Conservation (phyloP, 2,797 vertebrate genomes). For the Hyperoplus lanceolatus region DNA sequence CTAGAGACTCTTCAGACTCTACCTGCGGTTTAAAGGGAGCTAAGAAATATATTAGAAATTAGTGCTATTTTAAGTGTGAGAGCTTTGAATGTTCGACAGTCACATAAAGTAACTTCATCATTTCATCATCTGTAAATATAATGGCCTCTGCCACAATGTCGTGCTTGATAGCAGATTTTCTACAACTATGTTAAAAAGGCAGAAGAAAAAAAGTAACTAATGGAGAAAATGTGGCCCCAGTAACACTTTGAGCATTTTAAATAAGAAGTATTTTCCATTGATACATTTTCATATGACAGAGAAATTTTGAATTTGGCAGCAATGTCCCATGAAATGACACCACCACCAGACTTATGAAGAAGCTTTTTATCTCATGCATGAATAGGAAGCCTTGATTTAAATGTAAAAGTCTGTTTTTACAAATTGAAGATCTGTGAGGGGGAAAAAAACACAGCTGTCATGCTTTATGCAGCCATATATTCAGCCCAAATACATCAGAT, state of each 20-base stretch:
- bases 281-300: constrained; percentile 23
- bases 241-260: constrained; percentile 5
- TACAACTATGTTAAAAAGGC: constrained; percentile 4
- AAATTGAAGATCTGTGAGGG: constrained; percentile 30
- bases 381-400: constrained; percentile 46
- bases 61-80: constrained; percentile 24
- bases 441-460: constrained; percentile 12
- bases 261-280: constrained; percentile 13
- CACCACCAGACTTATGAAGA: constrained; percentile 14
- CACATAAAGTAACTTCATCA: constrained; percentile 6
- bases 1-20: constrained; percentile 33
- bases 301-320: constrained; percentile 36
- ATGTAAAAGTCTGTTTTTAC: constrained; percentile 31
- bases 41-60: constrained; percentile 41
- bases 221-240: not conserved
- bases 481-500: constrained; percentile 50
- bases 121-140: constrained; percentile 2
- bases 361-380: constrained; percentile 53
- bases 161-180: constrained; percentile 14
- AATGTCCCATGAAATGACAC: constrained; percentile 44
- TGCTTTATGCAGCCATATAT: constrained; percentile 45
- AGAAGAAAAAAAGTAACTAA: not conserved
- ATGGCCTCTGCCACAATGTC: not conserved
- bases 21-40: constrained; percentile 45
- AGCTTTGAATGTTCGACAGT: constrained; percentile 9